Conservation (phyloP, 2,113 vertebrate genomes). For the Tychaedon coryphoeus region DNA sequence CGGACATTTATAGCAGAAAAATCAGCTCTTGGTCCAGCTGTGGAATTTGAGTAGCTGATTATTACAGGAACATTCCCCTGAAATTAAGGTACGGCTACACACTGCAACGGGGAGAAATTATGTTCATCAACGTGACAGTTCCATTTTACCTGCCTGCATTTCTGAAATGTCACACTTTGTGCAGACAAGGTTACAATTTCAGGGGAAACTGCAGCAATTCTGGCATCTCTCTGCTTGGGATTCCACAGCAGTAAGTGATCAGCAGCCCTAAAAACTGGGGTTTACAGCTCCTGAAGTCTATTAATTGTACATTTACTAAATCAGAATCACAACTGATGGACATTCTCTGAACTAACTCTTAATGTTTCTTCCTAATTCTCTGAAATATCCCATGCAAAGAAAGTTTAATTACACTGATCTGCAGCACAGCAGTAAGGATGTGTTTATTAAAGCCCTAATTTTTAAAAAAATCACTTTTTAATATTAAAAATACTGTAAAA, state of each 20-base stretch:
- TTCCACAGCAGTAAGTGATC: not conserved
- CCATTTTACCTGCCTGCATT: not conserved
- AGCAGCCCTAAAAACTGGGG: not conserved
- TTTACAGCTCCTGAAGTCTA: not conserved
- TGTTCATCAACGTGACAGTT: not conserved
- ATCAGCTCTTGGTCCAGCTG: not conserved
- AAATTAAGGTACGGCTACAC: not conserved
- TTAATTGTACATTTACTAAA: not conserved
- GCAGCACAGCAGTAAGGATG: not conserved
- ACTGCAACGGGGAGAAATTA: not conserved
- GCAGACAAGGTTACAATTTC: not conserved
- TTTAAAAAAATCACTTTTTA: not conserved
- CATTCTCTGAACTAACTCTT: not conserved
- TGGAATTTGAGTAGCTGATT: not conserved
- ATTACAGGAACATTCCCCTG: not conserved
- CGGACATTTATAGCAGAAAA: not conserved
- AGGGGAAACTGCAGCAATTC: not conserved
- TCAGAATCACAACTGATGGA: not conserved
- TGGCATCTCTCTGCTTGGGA: not conserved
- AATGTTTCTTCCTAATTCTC: not conserved
- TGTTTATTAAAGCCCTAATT: not conserved
- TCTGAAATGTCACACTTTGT: not conserved
- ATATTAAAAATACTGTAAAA: not conserved
- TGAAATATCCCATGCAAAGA: not conserved
- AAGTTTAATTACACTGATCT: not conserved